These are phyloP conservation scores for Oscheius sp. DNA, from an alignment of 2,888 invertebrate species.

Conservation along the genomic window DNA sequence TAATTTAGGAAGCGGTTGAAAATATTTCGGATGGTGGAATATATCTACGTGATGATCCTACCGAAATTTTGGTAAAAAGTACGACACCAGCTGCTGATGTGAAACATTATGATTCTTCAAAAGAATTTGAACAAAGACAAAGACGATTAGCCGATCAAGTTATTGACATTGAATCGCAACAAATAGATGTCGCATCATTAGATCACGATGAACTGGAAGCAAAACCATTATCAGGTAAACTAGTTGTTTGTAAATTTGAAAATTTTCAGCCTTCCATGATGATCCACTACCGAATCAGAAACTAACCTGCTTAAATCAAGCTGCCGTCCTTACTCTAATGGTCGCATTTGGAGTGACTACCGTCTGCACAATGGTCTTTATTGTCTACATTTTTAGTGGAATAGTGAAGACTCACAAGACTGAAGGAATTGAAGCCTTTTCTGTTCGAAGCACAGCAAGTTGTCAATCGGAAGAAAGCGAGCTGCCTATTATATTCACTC, in stretches of 20 bases:
- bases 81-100: slow-evolving; percentile 5
- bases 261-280: slow-evolving; percentile 24
- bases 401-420: slow-evolving; percentile 5
- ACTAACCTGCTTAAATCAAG: slow-evolving; percentile 22
- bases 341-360: slow-evolving; percentile 15
- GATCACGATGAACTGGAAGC: background rate
- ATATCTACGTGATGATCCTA: slow-evolving; percentile 2
- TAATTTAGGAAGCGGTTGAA: too few relatives aligned
- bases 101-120: slow-evolving; percentile 2
- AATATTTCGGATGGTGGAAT: background rate
- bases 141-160: slow-evolving; percentile 31
- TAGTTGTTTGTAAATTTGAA: too few relatives aligned
- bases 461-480: slow-evolving; percentile 1
- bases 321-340: slow-evolving; percentile 14
- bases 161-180: slow-evolving; percentile 28
- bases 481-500: slow-evolving; percentile 9
- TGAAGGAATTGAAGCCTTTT: slow-evolving; percentile 1
- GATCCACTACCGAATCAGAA: background rate
- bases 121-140: slow-evolving; percentile 14
- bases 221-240: background rate
- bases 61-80: slow-evolving; percentile 19
- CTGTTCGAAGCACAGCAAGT: slow-evolving; percentile 9
- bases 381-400: slow-evolving; percentile 12
- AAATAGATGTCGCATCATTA: slow-evolving; percentile 3
- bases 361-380: slow-evolving; percentile 16